Conservation (phyloP, 2,113 vertebrate species). For the Colaptes auratus region DNA sequence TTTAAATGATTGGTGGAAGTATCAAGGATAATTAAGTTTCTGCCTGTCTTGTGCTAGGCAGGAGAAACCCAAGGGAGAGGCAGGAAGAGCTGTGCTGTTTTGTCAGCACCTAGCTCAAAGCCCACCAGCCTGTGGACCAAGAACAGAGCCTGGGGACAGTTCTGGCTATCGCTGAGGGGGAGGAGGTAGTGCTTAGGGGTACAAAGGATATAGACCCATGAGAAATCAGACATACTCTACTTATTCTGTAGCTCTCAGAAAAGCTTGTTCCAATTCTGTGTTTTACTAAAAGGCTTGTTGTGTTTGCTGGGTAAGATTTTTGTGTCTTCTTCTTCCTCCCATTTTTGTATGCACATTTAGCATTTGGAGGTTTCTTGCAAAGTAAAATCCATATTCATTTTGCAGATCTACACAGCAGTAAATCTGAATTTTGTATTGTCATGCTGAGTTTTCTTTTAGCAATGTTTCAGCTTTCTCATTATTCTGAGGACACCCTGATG, state of each 20-base stretch:
- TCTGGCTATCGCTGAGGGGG: not conserved
- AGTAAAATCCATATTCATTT: not conserved
- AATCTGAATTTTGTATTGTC: not conserved
- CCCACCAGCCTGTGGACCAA: not conserved
- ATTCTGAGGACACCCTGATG: not conserved
- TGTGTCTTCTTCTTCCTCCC: not conserved
- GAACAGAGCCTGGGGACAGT: not conserved
- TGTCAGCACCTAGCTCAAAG: not conserved
- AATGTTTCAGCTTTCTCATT: not conserved
- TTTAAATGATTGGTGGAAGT: not conserved
- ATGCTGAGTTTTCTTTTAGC: not conserved
- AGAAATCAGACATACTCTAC: not conserved
- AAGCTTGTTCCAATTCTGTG: not conserved
- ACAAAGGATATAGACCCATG: not conserved
- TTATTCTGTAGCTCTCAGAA: not conserved
- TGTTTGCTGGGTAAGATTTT: not conserved
- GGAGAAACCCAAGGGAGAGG: not conserved
- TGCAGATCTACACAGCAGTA: not conserved
- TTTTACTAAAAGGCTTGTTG: not conserved
- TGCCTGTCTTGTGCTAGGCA: not conserved
- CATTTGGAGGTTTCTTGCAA: not conserved
- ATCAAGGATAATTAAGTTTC: not conserved
- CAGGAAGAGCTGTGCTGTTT: not conserved
- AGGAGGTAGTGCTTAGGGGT: not conserved
- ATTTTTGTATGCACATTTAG: not conserved